A percentile compares a stretch with the other conserved stretches of the same genome.
phyloP scores from a whole-genome alignment of 1,140 invertebrate genomes.

The Agraylea sexmaculata region DNA sequence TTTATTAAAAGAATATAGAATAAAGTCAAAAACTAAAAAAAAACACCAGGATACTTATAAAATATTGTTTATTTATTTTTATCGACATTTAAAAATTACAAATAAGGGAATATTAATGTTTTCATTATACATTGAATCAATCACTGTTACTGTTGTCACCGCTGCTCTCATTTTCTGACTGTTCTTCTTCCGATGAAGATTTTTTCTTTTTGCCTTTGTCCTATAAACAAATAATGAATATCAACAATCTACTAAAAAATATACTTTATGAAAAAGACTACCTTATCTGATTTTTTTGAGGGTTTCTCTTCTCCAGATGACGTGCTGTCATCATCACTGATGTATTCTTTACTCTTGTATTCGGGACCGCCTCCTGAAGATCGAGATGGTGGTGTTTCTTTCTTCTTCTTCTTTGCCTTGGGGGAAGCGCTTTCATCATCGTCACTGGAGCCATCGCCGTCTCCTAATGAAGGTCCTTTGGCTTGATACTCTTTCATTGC shows the following conservation, averaged over 20 bases:
- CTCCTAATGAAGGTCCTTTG: conserved; percentile 40
- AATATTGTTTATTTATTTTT: too few species aligned
- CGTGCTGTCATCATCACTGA: conserved; percentile 57
- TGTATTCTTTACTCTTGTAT: conserved; percentile 90
- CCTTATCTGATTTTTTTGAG: conserved; percentile 11
- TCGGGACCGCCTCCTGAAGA: conserved; percentile 36
- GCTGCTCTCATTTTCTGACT: conserved; percentile 9
- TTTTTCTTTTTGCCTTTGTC: conserved; percentile 14
- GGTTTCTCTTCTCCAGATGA: conserved; percentile 34
- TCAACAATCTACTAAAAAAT: not conserved
- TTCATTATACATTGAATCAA: conserved; percentile 12
- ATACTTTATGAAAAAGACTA: conserved; percentile 7
- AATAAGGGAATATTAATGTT: too few species aligned
- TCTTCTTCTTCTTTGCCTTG: conserved; percentile 39
- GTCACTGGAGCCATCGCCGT: conserved; percentile 29
- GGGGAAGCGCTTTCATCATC: conserved; percentile 32
- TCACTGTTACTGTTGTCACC: conserved; percentile 16
- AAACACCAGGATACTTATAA: too few species aligned
- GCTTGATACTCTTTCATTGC: conserved; percentile 84
- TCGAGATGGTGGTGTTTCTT: conserved; percentile 33
- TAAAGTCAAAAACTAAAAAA: too few species aligned
- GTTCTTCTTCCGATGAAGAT: conserved; percentile 15
- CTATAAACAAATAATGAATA: conserved; percentile 1
- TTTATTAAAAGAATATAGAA: too few species aligned
- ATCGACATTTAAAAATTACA: too few species aligned